Evolutionary conservation across 2,888 invertebrate species (phyloP).

Genomic region (Hypena proboscidalis): DNA sequence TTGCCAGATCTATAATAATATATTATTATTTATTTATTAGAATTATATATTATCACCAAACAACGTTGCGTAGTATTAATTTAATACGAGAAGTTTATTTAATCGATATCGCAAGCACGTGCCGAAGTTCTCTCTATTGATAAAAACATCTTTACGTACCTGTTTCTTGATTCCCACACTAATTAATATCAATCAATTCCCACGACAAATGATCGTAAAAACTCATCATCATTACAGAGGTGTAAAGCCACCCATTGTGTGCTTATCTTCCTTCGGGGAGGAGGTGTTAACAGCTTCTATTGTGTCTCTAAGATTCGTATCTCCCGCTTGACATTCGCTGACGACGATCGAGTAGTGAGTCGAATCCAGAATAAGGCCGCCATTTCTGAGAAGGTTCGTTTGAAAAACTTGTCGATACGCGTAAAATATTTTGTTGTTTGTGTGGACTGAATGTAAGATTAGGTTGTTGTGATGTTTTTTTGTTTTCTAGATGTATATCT

Average conservation of each 20-base stretch:
- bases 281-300: constrained; percentile 31
- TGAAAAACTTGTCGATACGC: constrained; percentile 65
- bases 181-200: constrained; percentile 32
- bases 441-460: constrained; percentile 52
- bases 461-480: constrained; percentile 8
- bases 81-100: too few species aligned
- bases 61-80: too few species aligned
- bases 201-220: constrained; percentile 24
- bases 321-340: constrained; percentile 58
- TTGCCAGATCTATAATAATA: too few species aligned
- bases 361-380: constrained; percentile 66
- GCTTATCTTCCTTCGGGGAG: constrained; percentile 1
- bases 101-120: too few species aligned
- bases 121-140: too few species aligned
- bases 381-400: constrained; percentile 49
- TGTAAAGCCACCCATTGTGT: constrained; percentile 52
- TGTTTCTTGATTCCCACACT: not conserved
- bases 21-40: too few species aligned
- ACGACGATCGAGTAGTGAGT: constrained; percentile 49
- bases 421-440: constrained; percentile 60
- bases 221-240: constrained; percentile 20
- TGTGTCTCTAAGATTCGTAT: constrained; percentile 43
- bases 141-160: too few species aligned
- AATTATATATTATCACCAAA: too few species aligned
- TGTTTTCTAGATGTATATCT: too few species aligned